Base-by-base conservation (phyloP, 2,888 invertebrate species). In the Merodon equestris region DNA sequence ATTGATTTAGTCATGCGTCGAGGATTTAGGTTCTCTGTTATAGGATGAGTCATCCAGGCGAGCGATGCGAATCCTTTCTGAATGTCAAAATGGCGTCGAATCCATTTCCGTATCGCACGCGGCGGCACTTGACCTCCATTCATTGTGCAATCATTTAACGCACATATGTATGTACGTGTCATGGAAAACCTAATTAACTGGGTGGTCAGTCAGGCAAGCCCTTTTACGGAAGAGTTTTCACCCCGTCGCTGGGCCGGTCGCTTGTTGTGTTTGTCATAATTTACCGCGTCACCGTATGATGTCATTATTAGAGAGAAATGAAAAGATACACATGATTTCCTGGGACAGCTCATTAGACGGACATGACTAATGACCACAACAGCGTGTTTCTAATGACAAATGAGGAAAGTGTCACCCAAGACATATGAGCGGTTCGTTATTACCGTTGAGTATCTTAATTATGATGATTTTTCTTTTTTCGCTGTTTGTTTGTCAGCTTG, bases 331-430 rank as follows among this genome's bases (percentile, higher is more conserved):
- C 64, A 73, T 51, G 47, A 73, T 66, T 73, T 73, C 73, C 73
- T 60, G 64, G 42, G 66, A 73, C 58, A 73, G 66, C 73, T 73
- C 73, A 73, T 73, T 66, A 73, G 73, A 15, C 48, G 54, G 73
- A 73, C 58, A 53, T 73, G 66, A 73, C 73, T 73, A 73, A 73
- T 73, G 73, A 66, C 50, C 48, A 47, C 38, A 66, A 54, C 73
- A 58, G 47, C 44, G 53, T 66, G 44, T 73, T 53, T 66, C 66
- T 66, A 73, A 73, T 66, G 73, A 73, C 54, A 73, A 73, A 73
- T 73, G 73, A 73, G 60, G 15, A 27, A 73, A 66, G 54, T 73
- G 73, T 66, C 73, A 60, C 51, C 66, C 19, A 48, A 73, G 73
- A 73, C 66, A 73, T 73, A 73, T 73, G 58, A 58, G 64, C 51